Conservation (phyloP, 1,140 invertebrate genomes). For the Augochlora pura region DNA sequence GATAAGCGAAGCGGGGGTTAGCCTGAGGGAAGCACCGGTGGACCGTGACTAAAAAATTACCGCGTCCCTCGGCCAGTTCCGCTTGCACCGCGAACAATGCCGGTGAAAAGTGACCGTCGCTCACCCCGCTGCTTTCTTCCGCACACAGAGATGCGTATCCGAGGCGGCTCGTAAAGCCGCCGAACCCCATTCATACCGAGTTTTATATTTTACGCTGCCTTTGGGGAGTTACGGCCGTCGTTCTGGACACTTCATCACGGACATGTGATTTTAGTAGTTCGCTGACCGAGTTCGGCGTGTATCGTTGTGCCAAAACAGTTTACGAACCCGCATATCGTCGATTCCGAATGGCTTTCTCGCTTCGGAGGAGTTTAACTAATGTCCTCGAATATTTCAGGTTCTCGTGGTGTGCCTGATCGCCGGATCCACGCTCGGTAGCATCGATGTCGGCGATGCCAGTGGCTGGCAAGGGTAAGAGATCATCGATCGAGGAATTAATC, state of each 20-base stretch:
- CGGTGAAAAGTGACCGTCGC: conserved; percentile 53
- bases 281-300: background rate
- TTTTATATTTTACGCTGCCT: background rate
- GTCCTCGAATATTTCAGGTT: conserved; percentile 60
- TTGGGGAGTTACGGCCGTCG: background rate
- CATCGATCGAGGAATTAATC: background rate
- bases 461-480: conserved; percentile 67
- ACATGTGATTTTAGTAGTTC: conserved; percentile 16
- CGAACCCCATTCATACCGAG: background rate
- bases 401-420: conserved; percentile 45
- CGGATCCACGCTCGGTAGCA: conserved; percentile 43
- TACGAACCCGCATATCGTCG: background rate
- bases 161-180: conserved; percentile 20
- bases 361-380: background rate
- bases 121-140: conserved; percentile 20
- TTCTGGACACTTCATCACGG: background rate
- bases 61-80: background rate
- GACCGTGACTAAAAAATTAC: conserved; percentile 8
- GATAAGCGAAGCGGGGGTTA: background rate
- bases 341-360: background rate
- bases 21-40: conserved; percentile 5
- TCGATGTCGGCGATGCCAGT: conserved; percentile 24
- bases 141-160: background rate
- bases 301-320: background rate
- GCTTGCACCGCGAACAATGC: conserved; percentile 38